These are phyloP conservation scores for Anguilla japonica DNA, from an alignment of 2,113 vertebrate species.

Conservation along the genomic window DNA sequence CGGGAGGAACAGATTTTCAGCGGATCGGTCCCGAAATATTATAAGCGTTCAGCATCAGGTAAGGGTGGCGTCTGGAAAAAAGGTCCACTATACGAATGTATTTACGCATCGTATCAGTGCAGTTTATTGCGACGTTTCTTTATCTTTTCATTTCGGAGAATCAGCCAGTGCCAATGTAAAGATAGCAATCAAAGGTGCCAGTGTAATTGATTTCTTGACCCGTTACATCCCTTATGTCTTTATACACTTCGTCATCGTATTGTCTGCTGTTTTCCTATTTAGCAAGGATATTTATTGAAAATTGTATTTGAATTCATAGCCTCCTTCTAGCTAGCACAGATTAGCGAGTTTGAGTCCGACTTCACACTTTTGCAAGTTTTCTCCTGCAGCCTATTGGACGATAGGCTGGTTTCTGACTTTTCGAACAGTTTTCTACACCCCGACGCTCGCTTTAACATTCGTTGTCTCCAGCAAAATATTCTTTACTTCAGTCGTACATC, in stretches of 20 bases:
- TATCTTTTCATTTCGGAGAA: neutral
- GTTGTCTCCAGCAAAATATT: too few species aligned
- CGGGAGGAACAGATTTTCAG: neutral
- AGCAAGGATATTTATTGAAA: neutral
- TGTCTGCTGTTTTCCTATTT: neutral
- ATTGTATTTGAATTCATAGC: neutral
- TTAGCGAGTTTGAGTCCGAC: neutral
- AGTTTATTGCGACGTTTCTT: neutral
- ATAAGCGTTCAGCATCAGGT: slow-evolving; percentile 4
- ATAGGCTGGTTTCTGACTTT: neutral
- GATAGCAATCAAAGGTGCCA: neutral
- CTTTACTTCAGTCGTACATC: neutral
- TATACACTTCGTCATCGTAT: neutral
- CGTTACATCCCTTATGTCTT: neutral
- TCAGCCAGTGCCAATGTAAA: neutral
- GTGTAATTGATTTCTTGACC: neutral
- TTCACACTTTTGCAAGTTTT: neutral
- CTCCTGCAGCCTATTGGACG: neutral
- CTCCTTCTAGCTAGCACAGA: neutral
- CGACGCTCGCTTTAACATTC: too few species aligned
- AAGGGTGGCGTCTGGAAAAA: neutral
- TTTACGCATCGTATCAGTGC: neutral
- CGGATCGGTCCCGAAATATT: neutral
- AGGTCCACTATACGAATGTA: neutral
- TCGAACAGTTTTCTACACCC: neutral